Percentiles rank a stretch among this genome's conserved stretches.
These are phyloP conservation scores for Acanthopagrus latus DNA, from an alignment of 2,797 vertebrate genomes.

Conservation along the genomic window DNA sequence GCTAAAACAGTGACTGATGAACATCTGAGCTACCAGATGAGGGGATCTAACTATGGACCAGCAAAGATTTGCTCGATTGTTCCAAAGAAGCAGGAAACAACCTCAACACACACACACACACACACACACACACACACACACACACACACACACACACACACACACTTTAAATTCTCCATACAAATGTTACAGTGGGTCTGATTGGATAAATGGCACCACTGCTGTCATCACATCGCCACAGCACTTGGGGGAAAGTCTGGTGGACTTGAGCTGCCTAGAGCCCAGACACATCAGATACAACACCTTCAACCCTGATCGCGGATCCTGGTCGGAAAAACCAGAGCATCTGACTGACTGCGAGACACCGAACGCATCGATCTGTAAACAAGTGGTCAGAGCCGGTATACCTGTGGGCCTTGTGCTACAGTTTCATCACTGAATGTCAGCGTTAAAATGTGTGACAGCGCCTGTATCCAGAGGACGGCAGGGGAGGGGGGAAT, in stretches of 20 bases:
- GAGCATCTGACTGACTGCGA: not conserved
- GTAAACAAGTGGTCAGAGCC: slow-evolving; percentile 39
- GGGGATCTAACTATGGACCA: not conserved
- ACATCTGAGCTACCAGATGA: not conserved
- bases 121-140: too few relatives aligned
- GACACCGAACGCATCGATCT: not conserved
- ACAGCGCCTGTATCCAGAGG: slow-evolving; percentile 2
- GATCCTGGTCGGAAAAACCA: not conserved
- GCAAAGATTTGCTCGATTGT: not conserved
- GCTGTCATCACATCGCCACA: slow-evolving; percentile 30
- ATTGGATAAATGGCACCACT: not conserved
- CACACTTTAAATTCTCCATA: not conserved
- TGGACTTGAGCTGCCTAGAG: slow-evolving; percentile 38
- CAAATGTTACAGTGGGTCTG: slow-evolving; percentile 11
- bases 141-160: not conserved
- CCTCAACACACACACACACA: too few relatives aligned
- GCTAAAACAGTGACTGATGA: not conserved
- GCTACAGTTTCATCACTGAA: slow-evolving; percentile 35
- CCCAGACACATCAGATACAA: slow-evolving; percentile 18
- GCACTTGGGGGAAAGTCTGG: slow-evolving; percentile 1
- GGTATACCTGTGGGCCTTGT: slow-evolving; percentile 47
- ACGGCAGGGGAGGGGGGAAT: not conserved
- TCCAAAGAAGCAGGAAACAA: not conserved
- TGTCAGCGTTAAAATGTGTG: slow-evolving; percentile 14
- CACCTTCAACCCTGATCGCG: not conserved